phyloP scores from a whole-genome alignment of 2,888 invertebrate genomes.

The Leptinotarsa juncta region DNA sequence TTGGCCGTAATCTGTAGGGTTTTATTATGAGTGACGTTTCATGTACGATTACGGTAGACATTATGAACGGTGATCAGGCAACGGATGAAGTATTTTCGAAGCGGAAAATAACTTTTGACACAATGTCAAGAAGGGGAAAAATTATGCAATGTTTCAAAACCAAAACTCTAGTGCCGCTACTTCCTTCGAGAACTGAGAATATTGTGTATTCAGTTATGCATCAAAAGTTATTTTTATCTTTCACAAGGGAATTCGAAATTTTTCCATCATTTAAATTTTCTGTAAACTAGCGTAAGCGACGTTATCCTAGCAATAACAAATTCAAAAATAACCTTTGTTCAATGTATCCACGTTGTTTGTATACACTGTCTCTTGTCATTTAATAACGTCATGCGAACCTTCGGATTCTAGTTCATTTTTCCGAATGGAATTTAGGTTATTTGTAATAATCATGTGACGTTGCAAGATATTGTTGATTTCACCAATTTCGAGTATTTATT shows the following conservation, averaged over 20 bases:
- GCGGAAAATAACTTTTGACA: no score
- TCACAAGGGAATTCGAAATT: not conserved
- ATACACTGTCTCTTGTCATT: not conserved
- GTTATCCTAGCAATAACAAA: not conserved
- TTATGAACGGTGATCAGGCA: no score
- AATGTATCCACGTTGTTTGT: not conserved
- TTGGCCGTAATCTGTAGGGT: no score
- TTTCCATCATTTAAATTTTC: not conserved
- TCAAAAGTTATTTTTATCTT: not conserved
- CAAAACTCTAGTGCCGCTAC: no score
- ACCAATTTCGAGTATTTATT: no score
- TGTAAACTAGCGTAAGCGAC: not conserved
- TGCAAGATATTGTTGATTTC: no score
- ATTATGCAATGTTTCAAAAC: no score
- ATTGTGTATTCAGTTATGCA: slow-evolving; percentile 1
- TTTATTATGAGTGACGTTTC: no score
- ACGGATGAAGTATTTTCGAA: no score
- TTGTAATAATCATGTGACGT: not conserved
- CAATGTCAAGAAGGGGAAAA: no score
- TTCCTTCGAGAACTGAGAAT: not conserved
- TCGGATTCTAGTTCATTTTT: no score
- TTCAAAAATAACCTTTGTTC: not conserved
- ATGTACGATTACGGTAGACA: no score
- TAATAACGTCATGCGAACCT: not conserved
- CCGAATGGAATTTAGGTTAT: not conserved